These are phyloP conservation scores for Microcebus murinus DNA, from an alignment of 2,113 vertebrate species.

Conservation along the genomic window DNA sequence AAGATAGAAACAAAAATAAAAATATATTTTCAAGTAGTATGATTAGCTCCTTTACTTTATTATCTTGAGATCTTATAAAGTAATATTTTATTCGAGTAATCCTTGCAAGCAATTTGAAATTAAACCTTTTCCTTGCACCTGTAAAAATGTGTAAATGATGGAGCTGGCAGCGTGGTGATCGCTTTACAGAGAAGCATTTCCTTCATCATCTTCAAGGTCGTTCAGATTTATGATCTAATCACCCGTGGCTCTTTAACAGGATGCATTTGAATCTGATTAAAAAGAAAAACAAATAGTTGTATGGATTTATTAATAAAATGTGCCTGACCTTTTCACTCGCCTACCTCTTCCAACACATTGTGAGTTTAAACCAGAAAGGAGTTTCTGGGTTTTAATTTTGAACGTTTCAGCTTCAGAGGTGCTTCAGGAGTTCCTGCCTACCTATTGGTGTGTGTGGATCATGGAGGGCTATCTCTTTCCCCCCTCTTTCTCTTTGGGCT, in stretches of 20 bases:
- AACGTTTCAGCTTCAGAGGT: not conserved
- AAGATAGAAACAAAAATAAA: slow-evolving; percentile 51
- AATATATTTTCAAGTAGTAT: slow-evolving; percentile 47
- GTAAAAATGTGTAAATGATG: slow-evolving; percentile 92
- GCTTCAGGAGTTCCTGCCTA: slow-evolving; percentile 53
- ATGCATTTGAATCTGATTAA: slow-evolving; percentile 92
- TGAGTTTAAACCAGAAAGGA: slow-evolving; percentile 66
- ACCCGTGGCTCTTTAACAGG: slow-evolving; percentile 91
- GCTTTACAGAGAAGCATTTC: slow-evolving; percentile 94
- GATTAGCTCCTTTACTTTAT: slow-evolving; percentile 63
- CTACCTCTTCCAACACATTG: slow-evolving; percentile 78
- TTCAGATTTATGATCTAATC: slow-evolving; percentile 94
- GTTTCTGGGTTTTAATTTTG: slow-evolving; percentile 60
- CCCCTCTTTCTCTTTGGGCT: slow-evolving; percentile 87
- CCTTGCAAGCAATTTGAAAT: slow-evolving; percentile 82
- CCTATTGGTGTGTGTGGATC: slow-evolving; percentile 67
- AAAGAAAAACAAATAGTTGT: slow-evolving; percentile 88
- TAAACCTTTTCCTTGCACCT: slow-evolving; percentile 87
- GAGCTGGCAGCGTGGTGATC: slow-evolving; percentile 93
- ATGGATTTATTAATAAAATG: slow-evolving; percentile 89
- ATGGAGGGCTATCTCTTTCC: slow-evolving; percentile 77
- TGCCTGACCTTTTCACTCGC: slow-evolving; percentile 90
- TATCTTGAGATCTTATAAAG: slow-evolving; percentile 68
- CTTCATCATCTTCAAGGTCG: slow-evolving; percentile 95
- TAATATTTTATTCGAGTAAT: slow-evolving; percentile 73